Conservation (phyloP, 2,797 vertebrate genomes). For the Pempheris klunzingeri region DNA sequence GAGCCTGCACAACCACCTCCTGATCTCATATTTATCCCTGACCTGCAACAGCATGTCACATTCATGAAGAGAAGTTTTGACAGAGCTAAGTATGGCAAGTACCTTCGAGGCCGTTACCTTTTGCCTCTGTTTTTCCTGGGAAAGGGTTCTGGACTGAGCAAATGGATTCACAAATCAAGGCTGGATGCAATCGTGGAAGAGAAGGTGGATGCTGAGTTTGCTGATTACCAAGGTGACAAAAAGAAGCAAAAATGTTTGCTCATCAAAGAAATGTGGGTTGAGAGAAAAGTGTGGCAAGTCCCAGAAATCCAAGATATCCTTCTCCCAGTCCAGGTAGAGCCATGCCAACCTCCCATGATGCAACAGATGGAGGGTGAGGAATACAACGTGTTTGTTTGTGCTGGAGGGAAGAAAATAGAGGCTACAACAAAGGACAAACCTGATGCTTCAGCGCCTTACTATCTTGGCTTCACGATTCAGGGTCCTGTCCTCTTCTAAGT, state of each 20-base stretch:
- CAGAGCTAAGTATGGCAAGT: background rate
- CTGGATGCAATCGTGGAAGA: slow-evolving; percentile 48
- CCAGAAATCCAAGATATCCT: slow-evolving; percentile 43
- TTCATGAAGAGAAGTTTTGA: slow-evolving; percentile 27
- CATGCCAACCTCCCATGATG: accelerated
- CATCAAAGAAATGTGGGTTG: slow-evolving; percentile 18
- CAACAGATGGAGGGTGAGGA: accelerated
- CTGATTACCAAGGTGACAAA: accelerated
- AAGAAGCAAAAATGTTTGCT: accelerated
- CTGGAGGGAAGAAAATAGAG: background rate
- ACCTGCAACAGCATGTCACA: background rate
- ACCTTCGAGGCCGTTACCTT: slow-evolving; percentile 49
- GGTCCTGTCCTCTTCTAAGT: slow-evolving; percentile 41
- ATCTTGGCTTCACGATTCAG: slow-evolving; percentile 60
- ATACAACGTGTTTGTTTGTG: background rate
- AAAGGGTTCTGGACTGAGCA: slow-evolving; percentile 50
- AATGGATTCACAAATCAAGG: slow-evolving; percentile 61
- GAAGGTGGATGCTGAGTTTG: background rate
- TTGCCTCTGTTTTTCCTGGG: slow-evolving; percentile 67
- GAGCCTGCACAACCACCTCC: background rate
- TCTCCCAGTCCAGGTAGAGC: background rate
- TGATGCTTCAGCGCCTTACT: background rate
- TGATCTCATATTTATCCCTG: no score
- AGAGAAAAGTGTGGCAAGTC: slow-evolving; percentile 31
- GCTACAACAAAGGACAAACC: accelerated